A percentile compares a stretch with the other conserved stretches of the same genome.
These are phyloP conservation scores for Trissolcus basalis DNA, from an alignment of 1,140 invertebrate species.

Conservation along the genomic window DNA sequence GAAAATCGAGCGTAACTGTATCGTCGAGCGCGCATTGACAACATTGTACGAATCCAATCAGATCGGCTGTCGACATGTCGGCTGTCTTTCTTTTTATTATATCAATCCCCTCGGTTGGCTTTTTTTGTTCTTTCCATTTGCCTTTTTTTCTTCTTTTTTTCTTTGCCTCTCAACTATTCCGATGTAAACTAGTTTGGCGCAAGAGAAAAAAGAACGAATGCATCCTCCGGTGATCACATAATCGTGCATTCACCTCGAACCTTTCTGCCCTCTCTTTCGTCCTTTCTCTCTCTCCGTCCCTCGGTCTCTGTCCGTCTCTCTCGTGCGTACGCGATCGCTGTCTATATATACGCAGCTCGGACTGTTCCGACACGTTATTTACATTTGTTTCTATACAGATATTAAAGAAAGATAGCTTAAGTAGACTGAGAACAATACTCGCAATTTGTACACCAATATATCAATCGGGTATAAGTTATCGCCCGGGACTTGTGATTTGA, in stretches of 20 bases:
- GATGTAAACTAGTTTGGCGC: conserved; percentile 59
- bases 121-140: conserved; percentile 34
- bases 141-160: conserved; percentile 7
- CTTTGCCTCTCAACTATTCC: conserved; percentile 53
- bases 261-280: conserved; percentile 58
- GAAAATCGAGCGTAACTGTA: conserved; percentile 42
- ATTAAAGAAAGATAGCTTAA: conserved; percentile 62
- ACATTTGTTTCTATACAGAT: conserved; percentile 60
- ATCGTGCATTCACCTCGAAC: conserved; percentile 72
- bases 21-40: conserved; percentile 42
- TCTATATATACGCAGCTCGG: conserved; percentile 52
- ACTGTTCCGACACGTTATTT: conserved; percentile 60
- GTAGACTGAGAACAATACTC: conserved; percentile 59
- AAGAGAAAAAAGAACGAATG: conserved; percentile 63
- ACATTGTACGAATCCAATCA: conserved; percentile 55
- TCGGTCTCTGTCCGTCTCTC: too few relatives aligned
- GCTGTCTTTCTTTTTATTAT: conserved; percentile 51
- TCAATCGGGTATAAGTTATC: conserved; percentile 54
- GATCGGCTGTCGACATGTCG: conserved; percentile 55
- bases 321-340: conserved; percentile 27
- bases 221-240: conserved; percentile 74
- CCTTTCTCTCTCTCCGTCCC: conserved; percentile 56
- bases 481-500: conserved; percentile 31
- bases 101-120: conserved; percentile 36
- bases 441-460: conserved; percentile 59